Evolutionary conservation across 1,140 invertebrate genomes (phyloP), one percentile per base, ranked within the genome.

Genomic region (Drosophila parabipectinata): DNA sequence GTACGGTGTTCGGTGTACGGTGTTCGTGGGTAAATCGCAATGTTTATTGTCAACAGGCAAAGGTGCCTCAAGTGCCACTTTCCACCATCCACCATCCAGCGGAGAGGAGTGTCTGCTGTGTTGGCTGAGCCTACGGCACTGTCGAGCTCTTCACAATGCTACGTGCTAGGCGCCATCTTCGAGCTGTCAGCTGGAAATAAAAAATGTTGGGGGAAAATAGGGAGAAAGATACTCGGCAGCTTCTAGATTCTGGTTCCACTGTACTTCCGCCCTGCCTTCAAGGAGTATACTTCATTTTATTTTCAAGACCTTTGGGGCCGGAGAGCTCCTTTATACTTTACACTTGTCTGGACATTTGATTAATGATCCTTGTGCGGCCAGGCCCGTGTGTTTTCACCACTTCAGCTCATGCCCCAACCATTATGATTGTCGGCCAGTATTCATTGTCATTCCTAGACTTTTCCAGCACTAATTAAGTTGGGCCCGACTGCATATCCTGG

Each of bases 321-420:
- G 3, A n/a, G n/a, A 6, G 39, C 39, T 44, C 51, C 37, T 63
- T 84, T 61, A 77, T 84, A 77, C 80, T 84, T 84, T 84, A 88
- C 79, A 83, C 82, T 88, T 83, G 83, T 88, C 83, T 88, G 83
- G 83, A 88, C 83, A 88, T 88, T 88, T 88, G 83, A 88, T 88
- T 88, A 88, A 88, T 88, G 83, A 88, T 89, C 76, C 83, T 88
- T 88, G 77, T 72, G 83, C 88, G 83, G 58, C 37, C 37, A 39
- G 21, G 30, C 24, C 14, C 55, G 32, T 41, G 52, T 59, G 37
- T 54, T 59, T 47, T 73, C 55, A 56, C 48, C 58, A 51, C 72
- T 79, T 61, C 56, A 67, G 58, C 57, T 69, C 79, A 56, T 75
- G 61, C 60, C 44, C 47, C 58, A 68, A 71, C 64, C 69, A 64